Base-by-base conservation (phyloP, 2,797 vertebrate genomes). In the Sebastolobus altivelis region DNA sequence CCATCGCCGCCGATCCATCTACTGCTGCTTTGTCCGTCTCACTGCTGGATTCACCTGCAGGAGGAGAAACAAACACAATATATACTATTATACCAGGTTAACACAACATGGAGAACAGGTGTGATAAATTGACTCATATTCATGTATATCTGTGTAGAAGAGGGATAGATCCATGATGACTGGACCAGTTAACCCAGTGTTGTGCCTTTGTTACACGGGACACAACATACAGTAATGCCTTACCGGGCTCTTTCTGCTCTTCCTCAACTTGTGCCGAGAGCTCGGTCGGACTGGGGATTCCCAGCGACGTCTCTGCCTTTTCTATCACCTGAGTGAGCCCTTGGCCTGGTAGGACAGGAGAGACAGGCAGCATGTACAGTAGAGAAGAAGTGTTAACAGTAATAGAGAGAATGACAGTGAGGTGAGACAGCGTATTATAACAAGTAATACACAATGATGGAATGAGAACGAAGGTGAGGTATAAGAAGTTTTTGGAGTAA, bases 271-370 rank as follows among this genome's bases (percentile, higher is more conserved):
- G 95, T 2, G 96, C 84, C 0, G 97, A 97, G 66, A 99, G 90
- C 79, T 98, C 97, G 35, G 86, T 94, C 4, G 98, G 97, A 89
- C 95, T 98, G 31, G 98, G 98, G 73, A 99, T 98, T 65, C 99
- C 98, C 85, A 99, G 94, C 0, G 97, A 97, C 0, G 96, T 97
- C 93, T 99, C 98, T 2, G 99, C 98, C 92, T 99, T 99, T 92
- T 99, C 98, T 14, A 99, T 98, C 77, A 96, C 98, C 88, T 97
- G 97, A 81, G 97, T 98, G 94, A 99, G 96, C 8, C 98, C 97
- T 79, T 99, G 98, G 72, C 99, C 98, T 99, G 86, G 3, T 68
- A 1, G 10, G 13, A 79, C 6, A 49, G 0, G 33, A 22, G 8
- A 58, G 2, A 69, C 4, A 12, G n/a, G 9, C n/a, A 33, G 35